Base-by-base conservation (phyloP, 53 echinoderm and acorn worm species). In the Luidia sarsii region DNA sequence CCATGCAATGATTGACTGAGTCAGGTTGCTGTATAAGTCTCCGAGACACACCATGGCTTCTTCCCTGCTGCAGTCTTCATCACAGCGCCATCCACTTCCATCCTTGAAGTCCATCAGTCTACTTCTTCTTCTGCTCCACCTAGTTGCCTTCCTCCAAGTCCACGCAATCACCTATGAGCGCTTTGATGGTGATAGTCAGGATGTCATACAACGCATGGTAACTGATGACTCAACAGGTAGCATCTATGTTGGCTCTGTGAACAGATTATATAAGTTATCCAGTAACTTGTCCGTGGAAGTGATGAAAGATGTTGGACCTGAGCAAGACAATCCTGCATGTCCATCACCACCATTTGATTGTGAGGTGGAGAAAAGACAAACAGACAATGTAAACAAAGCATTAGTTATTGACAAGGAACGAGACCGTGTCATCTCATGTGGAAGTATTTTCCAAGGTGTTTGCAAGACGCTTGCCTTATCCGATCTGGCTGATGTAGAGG, bases 171-270 rank as follows among this genome's bases (percentile, higher is more conserved):
- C 75, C 46, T 75, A 75, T 28, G 39, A 75, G 28, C 79, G 80
- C 50, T 86, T 86, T 86, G 86, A 79, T 27, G 49, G 55, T 20
- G 72, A 38, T 21, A 6, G 56, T 1, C 18, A 77, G 56, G 20
- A 29, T 32, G 28, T n/a, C 27, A 51, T 95, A 20, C 74, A 92
- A 52, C 87, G 85, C 35, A 81, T 95, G 85, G 65, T 48, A 28
- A 68, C 83, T 5, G 92, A 95, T 37, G 67, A 67, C 10, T 25
- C 53, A 2, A 87, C 86, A 11, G 90, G 84, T 28, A 79, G 41
- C 23, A 49, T 95, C 31, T 92, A 74, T 50, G 87, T 95, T 18
- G 95, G 95, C 5, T 84, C 87, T 8, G 90, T 95, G 5, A 95
- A 95, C 66, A 81, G 83, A 79, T 37, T 95, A 25, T 92, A 92